Evolutionary conservation across 1,140 invertebrate species (phyloP), one percentile per base, ranked within the genome.

Genomic region (Paraescarpia echinospica): DNA sequence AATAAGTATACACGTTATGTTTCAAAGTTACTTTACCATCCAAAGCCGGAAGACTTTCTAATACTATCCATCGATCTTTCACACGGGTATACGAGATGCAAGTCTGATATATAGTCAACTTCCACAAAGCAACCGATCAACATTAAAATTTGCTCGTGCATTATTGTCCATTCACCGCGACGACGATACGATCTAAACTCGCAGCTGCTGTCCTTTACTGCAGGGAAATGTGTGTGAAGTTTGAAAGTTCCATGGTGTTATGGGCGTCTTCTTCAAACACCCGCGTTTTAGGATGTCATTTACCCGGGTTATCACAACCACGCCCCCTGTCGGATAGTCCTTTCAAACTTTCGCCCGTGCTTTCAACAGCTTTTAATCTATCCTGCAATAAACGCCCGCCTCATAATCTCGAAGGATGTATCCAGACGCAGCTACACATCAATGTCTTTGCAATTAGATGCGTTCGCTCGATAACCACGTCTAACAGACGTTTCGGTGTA

Each of bases 161-260:
- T 77, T 77, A 77, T 77, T 18, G 59, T 18, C 27, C 59, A 18
- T 77, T 77, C 59, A 77, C 27, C 59, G 2, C 59, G 59, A 31
- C 14, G 2, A 18, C 59, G 59, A 77, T 77, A 77, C 59, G 59
- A 77, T 77, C 59, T 77, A 77, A 12, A 27, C 59, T 18, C 22
- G 22, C 59, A 77, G 59, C 59, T 77, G 59, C 27, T 77, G 59
- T 18, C 18, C 59, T 77, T 77, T 18, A 77, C 59, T 18, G 59
- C 59, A 77, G 59, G n/a, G 59, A 77, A 77, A 77, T 77, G 59
- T 77, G 59, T 77, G 59, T 77, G 59, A 77, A 77, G 59, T 77
- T 18, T 77, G 59, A 12, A 27, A 12, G 59, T 77, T 4, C 27
- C 4, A 18, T 31, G 12, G 59, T 77, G 59, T 77, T 77, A 31